Percentiles rank a stretch among this genome's conserved stretches.
Evolutionary conservation across 2,888 invertebrate species (phyloP).

Genomic region (Tenthredo notha): DNA sequence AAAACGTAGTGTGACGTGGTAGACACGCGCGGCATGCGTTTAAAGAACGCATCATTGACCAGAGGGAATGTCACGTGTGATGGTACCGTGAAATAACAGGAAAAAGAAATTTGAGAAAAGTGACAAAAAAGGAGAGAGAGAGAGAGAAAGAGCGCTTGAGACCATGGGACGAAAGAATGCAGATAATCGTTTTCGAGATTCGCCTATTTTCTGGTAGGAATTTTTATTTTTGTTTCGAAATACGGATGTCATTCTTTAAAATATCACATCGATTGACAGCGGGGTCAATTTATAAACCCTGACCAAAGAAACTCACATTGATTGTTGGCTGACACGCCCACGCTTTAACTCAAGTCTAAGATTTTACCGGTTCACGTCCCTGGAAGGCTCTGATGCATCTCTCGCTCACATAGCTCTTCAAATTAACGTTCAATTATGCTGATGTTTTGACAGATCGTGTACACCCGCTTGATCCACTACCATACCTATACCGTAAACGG

Average conservation of each 20-base stretch:
- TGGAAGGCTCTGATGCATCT: conserved; percentile 9
- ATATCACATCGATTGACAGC: neutral
- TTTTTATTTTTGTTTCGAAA: neutral
- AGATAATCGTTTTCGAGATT: neutral
- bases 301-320: neutral
- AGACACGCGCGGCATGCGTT: conserved; percentile 39
- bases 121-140: neutral
- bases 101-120: neutral
- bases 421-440: conserved; percentile 39
- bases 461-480: neutral
- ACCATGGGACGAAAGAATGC: neutral
- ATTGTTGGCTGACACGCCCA: conserved; percentile 36
- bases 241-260: neutral
- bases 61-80: conserved; percentile 33
- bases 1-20: conserved; percentile 40
- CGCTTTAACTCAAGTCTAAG: conserved; percentile 11
- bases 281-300: conserved; percentile 10
- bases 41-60: conserved; percentile 20
- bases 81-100: neutral
- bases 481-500: no score
- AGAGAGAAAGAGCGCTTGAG: neutral
- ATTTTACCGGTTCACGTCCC: conserved; percentile 34
- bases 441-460: conserved; percentile 32
- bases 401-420: neutral
- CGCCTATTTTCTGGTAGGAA: neutral